Conservation (phyloP, 1,140 invertebrate species). For the Diplogasteroides magnus region DNA sequence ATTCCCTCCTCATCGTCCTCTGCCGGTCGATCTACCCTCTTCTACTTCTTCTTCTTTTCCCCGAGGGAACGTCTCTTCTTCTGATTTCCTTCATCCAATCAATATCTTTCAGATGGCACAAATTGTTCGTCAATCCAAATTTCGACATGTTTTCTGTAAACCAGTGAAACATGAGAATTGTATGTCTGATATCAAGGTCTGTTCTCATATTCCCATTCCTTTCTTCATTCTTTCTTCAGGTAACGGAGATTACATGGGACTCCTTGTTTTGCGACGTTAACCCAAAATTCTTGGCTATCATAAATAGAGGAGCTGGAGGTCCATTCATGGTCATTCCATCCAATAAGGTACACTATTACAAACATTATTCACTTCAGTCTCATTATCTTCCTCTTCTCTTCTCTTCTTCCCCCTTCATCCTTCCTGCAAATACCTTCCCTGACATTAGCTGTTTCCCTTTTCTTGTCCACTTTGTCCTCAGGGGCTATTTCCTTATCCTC, state of each 20-base stretch:
- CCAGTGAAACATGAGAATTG: slow-evolving; percentile 92
- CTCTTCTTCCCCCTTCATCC: slow-evolving; percentile 1
- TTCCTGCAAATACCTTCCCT: slow-evolving; percentile 12
- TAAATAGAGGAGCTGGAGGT: slow-evolving; percentile 95
- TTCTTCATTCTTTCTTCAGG: slow-evolving; percentile 52
- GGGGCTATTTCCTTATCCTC: too few species aligned
- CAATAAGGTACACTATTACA: slow-evolving; percentile 72
- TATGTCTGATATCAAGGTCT: slow-evolving; percentile 85
- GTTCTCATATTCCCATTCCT: neutral
- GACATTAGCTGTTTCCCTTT: neutral
- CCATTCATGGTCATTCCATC: slow-evolving; percentile 95
- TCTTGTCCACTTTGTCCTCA: neutral
- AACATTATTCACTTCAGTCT: slow-evolving; percentile 2
- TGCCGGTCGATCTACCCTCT: too few species aligned
- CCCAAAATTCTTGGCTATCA: slow-evolving; percentile 96
- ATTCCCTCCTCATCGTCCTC: too few species aligned
- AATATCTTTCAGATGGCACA: slow-evolving; percentile 27
- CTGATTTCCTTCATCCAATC: too few species aligned
- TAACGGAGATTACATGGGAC: slow-evolving; percentile 82
- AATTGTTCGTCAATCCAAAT: slow-evolving; percentile 83
- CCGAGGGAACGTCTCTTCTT: too few species aligned
- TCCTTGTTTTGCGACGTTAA: slow-evolving; percentile 97
- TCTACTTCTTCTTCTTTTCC: too few species aligned
- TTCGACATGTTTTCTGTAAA: slow-evolving; percentile 96
- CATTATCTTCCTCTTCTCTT: neutral